Conservation (phyloP, 2,797 vertebrate genomes). For the Manis javanica region DNA sequence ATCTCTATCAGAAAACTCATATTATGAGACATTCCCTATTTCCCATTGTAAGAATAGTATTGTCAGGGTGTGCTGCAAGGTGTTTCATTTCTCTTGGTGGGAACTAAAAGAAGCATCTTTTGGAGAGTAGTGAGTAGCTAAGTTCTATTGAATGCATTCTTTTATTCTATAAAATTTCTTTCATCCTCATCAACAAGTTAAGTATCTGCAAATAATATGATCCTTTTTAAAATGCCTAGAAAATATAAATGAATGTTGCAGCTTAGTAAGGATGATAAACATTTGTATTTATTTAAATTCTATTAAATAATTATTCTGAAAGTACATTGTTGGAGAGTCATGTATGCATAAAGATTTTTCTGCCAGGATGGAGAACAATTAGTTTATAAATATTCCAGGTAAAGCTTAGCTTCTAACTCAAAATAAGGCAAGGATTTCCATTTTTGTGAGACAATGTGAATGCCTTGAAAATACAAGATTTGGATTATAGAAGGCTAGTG, state of each 20-base stretch:
- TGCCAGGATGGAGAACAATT: slow-evolving; percentile 5
- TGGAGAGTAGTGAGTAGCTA: background rate
- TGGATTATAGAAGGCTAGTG: background rate
- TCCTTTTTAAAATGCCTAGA: slow-evolving; percentile 12
- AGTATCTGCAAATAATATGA: slow-evolving; percentile 7
- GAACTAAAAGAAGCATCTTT: slow-evolving; percentile 4
- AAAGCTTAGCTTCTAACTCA: slow-evolving; percentile 20
- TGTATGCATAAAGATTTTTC: slow-evolving; percentile 31
- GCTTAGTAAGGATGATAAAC: slow-evolving; percentile 15
- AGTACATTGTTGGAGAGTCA: background rate
- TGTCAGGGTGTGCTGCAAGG: background rate
- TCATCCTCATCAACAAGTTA: background rate
- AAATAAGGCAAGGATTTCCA: slow-evolving; percentile 18
- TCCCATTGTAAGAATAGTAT: background rate
- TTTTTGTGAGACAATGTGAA: background rate
- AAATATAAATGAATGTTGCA: slow-evolving; percentile 21
- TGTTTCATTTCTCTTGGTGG: background rate
- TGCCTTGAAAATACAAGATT: slow-evolving; percentile 27
- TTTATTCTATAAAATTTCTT: slow-evolving; percentile 45
- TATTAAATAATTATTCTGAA: slow-evolving; percentile 43
- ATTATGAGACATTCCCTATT: slow-evolving; percentile 26
- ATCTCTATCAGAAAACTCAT: slow-evolving; percentile 31
- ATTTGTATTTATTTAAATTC: slow-evolving; percentile 46
- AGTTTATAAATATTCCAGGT: slow-evolving; percentile 18
- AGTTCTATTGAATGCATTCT: slow-evolving; percentile 27